Evolutionary conservation across 2,888 invertebrate genomes (phyloP), one percentile per base, ranked within the genome.

Genomic region (Chironomus tentans): DNA sequence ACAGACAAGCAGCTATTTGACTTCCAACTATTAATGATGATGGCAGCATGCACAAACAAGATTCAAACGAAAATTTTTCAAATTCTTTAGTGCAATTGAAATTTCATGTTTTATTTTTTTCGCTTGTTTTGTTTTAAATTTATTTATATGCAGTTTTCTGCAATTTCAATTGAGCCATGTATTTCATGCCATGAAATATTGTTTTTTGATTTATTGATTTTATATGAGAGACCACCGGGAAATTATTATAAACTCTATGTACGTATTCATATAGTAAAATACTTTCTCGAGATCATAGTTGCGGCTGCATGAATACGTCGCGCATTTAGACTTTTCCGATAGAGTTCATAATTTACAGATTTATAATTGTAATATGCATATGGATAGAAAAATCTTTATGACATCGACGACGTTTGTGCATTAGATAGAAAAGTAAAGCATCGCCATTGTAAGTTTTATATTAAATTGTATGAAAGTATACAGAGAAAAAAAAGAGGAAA

Each of bases 201-300:
- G 24, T 61, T 72, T 62, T 74, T 74, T 74, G 74, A 74, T 74
- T 74, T 74, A 74, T 74, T 74, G 74, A 74, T 74, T 74, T 74
- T 74, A 74, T 68, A 74, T 74, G 68, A 24, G 56, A 74, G 74
- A 74, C 74, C 74, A 74, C 74, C 74, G 28, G 68, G 18, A 56
- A n/a, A 56, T 38, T 38, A 38, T 38, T 38, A 38, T 38, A 38
- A 38, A 38, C 38, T 38, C 38, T 38, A 38, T 38, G 38, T 38
- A 38, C 38, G 38, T 38, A 38, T 38, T 38, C 38, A 38, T 38
- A 38, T 38, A 38, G 38, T 38, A 10, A 38, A 38, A 38, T 38
- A 38, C 38, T 38, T 38, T 38, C 38, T 38, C 38, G 38, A 38
- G 38, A 38, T 38, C 38, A 38, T 38, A 38, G 38, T 38, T 38